Conservation (phyloP, 2,888 invertebrate species). For the Chaetoderma sp. region DNA sequence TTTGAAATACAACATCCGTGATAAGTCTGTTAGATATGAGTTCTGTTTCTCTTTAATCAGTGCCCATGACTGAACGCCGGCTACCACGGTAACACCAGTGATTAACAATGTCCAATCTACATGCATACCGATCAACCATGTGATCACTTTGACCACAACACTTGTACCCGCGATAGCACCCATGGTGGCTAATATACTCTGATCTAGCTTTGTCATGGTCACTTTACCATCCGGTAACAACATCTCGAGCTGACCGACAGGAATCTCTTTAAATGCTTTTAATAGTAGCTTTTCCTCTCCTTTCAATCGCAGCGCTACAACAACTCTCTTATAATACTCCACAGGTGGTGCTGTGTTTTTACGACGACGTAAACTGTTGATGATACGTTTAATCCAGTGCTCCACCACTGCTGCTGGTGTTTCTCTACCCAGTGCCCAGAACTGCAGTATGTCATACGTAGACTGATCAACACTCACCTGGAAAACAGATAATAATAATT, state of each 20-base stretch:
- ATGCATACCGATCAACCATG: slow-evolving; percentile 48
- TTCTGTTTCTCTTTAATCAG: slow-evolving; percentile 57
- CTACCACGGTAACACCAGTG: slow-evolving; percentile 46
- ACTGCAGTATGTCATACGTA: slow-evolving; percentile 63
- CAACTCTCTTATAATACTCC: slow-evolving; percentile 64
- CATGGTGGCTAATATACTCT: slow-evolving; percentile 47
- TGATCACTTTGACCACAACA: slow-evolving; percentile 57
- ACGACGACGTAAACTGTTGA: slow-evolving; percentile 21
- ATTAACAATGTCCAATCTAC: slow-evolving; percentile 56
- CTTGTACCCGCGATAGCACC: slow-evolving; percentile 45
- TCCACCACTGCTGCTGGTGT: slow-evolving; percentile 35
- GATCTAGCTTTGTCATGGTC: slow-evolving; percentile 55
- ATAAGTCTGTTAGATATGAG: slow-evolving; percentile 57
- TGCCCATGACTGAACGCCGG: slow-evolving; percentile 50
- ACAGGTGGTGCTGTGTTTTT: slow-evolving; percentile 35
- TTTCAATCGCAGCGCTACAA: slow-evolving; percentile 64
- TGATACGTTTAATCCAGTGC: slow-evolving; percentile 31
- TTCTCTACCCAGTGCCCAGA: slow-evolving; percentile 66
- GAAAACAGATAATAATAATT: slow-evolving; percentile 11
- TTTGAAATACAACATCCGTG: slow-evolving; percentile 63
- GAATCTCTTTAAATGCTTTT: slow-evolving; percentile 67
- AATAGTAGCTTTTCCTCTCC: slow-evolving; percentile 64
- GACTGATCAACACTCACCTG: slow-evolving; percentile 62
- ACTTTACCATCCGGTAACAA: slow-evolving; percentile 63
- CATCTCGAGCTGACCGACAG: slow-evolving; percentile 59